Evolutionary conservation across 1,140 invertebrate species (phyloP).

Genomic region (Drosophila sproati): DNA sequence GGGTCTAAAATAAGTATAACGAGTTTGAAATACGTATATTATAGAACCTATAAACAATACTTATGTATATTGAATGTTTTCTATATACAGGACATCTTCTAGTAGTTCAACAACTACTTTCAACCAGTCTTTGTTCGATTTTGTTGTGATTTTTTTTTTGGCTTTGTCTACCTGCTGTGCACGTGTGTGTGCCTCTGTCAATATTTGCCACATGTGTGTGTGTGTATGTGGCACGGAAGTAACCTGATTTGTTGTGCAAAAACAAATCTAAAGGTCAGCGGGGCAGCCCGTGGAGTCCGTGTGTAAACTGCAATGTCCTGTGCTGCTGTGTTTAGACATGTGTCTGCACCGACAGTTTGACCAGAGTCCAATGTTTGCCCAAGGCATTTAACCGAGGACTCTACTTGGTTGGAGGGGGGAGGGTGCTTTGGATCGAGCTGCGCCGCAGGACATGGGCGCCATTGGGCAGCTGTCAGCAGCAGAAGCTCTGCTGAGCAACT

Average conservation of each 20-base stretch:
- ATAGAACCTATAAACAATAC: too few relatives aligned
- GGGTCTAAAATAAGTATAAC: too few relatives aligned
- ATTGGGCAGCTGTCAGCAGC: conserved; percentile 68
- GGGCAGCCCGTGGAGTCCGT: conserved; percentile 27
- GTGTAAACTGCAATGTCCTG: conserved; percentile 61
- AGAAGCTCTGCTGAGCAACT: conserved; percentile 18
- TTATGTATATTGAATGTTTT: too few relatives aligned
- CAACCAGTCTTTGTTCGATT: not conserved
- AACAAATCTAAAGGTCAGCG: conserved; percentile 23
- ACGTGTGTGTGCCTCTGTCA: conserved; percentile 67
- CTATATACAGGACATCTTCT: conserved; percentile 20
- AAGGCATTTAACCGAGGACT: conserved; percentile 55
- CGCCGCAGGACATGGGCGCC: conserved; percentile 61
- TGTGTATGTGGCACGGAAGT: conserved; percentile 66
- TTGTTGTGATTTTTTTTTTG: conserved; percentile 6
- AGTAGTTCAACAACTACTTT: too few relatives aligned
- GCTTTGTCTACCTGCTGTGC: conserved; percentile 71
- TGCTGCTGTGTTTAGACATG: conserved; percentile 63
- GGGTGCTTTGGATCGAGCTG: conserved; percentile 20
- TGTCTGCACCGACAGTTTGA: conserved; percentile 57
- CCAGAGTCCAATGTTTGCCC: conserved; percentile 52
- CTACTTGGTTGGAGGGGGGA: conserved; percentile 4
- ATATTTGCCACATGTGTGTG: conserved; percentile 59
- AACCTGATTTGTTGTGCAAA: conserved; percentile 75
- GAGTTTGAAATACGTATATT: too few relatives aligned